Evolutionary conservation across 2,113 vertebrate genomes (phyloP).

Genomic region (Rhabdornis inornatus): DNA sequence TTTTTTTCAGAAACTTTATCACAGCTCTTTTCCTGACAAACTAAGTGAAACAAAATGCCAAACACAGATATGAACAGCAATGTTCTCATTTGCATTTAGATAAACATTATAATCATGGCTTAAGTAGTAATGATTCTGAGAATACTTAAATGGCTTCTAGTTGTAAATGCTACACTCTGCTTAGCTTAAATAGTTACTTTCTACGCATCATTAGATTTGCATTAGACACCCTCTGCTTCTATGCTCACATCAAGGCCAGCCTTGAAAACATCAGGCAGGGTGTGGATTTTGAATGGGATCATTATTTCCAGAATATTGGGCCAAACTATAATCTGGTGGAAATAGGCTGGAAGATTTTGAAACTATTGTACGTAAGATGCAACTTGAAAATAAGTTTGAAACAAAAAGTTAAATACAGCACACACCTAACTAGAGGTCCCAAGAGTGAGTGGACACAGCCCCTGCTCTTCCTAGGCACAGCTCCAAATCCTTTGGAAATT

Average conservation of each 20-base stretch:
- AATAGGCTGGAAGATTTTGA: not conserved
- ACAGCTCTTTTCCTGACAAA: not conserved
- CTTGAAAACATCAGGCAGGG: not conserved
- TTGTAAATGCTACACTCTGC: not conserved
- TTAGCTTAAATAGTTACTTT: slow-evolving; percentile 11
- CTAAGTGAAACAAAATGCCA: not conserved
- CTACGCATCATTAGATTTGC: not conserved
- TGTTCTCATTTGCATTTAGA: slow-evolving; percentile 46
- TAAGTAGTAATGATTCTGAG: not conserved
- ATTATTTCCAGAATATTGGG: not conserved
- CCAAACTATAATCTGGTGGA: not conserved
- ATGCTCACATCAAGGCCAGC: not conserved
- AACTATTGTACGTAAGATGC: not conserved
- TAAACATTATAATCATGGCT: slow-evolving; percentile 12
- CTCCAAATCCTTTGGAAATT: not conserved
- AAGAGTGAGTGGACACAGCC: not conserved
- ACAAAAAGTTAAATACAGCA: not conserved
- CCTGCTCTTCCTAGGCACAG: not conserved
- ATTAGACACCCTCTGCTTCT: not conserved
- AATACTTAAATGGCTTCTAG: not conserved
- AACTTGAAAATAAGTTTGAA: not conserved
- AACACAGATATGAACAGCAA: not conserved
- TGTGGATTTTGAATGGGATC: not conserved
- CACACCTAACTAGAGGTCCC: not conserved
- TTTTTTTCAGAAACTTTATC: not conserved